Evolutionary conservation across 2,888 invertebrate species (phyloP).

Genomic region (Dyspetes luteomarginatus): DNA sequence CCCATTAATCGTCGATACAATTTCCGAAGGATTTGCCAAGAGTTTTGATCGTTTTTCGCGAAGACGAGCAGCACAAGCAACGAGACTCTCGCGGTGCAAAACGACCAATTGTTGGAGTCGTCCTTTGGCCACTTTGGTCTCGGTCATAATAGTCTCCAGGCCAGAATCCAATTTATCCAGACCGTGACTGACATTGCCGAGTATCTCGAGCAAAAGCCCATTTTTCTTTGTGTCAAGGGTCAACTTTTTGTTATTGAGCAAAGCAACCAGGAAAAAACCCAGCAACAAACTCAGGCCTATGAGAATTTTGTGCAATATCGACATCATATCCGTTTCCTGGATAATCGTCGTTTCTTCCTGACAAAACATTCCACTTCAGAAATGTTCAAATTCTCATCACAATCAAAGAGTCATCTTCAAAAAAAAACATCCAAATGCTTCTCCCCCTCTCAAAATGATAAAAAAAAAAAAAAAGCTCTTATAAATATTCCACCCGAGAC

Average conservation of each 20-base stretch:
- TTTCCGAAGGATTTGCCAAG: conserved; percentile 8
- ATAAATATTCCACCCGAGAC: no score
- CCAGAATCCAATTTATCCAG: conserved; percentile 68
- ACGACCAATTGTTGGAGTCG: conserved; percentile 64
- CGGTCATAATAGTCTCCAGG: conserved; percentile 63
- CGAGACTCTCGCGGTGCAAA: conserved; percentile 66
- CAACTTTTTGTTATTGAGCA: conserved; percentile 61
- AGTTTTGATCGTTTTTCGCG: conserved; percentile 48
- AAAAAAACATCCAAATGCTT: not conserved
- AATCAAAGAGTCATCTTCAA: not conserved
- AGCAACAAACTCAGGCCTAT: conserved; percentile 58
- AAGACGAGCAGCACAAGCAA: conserved; percentile 62
- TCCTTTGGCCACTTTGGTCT: conserved; percentile 64
- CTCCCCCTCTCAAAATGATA: not conserved
- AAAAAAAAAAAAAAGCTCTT: not conserved
- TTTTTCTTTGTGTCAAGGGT: conserved; percentile 62
- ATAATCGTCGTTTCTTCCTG: not conserved
- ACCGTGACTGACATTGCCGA: conserved; percentile 70
- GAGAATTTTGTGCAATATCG: conserved; percentile 62
- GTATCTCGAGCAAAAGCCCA: conserved; percentile 67
- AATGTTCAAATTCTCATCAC: not conserved
- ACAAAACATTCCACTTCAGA: conserved; percentile 22
- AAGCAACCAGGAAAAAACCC: conserved; percentile 54
- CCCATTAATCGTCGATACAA: not conserved
- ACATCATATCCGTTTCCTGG: conserved; percentile 50